A percentile compares a stretch with the other conserved stretches of the same genome.
Evolutionary conservation across 2,888 invertebrate species (phyloP).

Genomic region (Pachymerium ferrugineum): DNA sequence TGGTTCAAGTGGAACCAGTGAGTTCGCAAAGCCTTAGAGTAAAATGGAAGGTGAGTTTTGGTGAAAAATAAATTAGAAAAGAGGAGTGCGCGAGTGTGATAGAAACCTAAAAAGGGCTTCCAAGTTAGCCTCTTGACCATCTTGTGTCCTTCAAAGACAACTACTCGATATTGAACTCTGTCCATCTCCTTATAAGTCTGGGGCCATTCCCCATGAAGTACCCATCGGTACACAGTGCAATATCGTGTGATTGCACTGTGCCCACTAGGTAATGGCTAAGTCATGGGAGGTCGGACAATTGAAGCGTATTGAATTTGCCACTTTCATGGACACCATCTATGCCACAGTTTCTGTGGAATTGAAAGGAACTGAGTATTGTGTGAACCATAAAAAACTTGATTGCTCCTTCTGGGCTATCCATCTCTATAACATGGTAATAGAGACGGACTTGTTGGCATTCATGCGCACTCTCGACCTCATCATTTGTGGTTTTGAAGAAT

Average conservation of each 20-base stretch:
- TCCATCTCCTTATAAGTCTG: conserved; percentile 25
- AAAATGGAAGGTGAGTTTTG: conserved; percentile 45
- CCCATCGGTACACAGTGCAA: conserved; percentile 27
- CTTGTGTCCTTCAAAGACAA: conserved; percentile 14
- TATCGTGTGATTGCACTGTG: conserved; percentile 19
- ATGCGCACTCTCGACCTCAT: not conserved
- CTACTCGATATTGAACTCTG: conserved; percentile 22
- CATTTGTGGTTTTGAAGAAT: not conserved
- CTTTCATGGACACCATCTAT: conserved; percentile 25
- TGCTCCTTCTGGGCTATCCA: conserved; percentile 25
- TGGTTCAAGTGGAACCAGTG: conserved; percentile 44
- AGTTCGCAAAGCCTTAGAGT: conserved; percentile 45
- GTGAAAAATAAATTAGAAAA: not conserved
- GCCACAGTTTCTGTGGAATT: conserved; percentile 19
- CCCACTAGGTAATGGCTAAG: conserved; percentile 19
- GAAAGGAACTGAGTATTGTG: conserved; percentile 20
- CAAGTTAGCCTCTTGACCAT: not conserved
- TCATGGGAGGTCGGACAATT: conserved; percentile 27
- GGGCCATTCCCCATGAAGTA: conserved; percentile 5
- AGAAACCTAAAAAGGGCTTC: conserved; percentile 11
- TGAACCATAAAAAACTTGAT: conserved; percentile 25
- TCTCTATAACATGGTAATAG: conserved; percentile 25
- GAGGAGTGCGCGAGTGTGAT: not conserved
- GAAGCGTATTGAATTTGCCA: conserved; percentile 27
- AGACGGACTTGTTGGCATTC: conserved; percentile 17